Conservation (phyloP, 2,888 invertebrate genomes). For the Microplitis deprimator region DNA sequence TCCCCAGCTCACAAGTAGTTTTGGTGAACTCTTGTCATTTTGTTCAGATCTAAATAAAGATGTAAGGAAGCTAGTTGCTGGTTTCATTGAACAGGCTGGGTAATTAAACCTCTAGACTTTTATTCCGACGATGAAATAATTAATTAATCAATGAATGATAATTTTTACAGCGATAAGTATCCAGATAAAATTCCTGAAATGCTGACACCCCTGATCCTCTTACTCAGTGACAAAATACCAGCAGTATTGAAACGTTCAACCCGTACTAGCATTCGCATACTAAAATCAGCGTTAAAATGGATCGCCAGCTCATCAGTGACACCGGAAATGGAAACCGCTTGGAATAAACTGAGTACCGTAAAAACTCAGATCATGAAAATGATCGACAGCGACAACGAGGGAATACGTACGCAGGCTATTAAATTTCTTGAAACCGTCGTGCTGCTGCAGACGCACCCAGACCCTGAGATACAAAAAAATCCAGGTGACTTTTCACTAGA, state of each 20-base stretch:
- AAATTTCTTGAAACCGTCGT: conserved; percentile 95
- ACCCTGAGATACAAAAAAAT: conserved; percentile 77
- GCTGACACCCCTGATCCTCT: conserved; percentile 80
- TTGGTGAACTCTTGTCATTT: conserved; percentile 91
- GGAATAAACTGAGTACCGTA: conserved; percentile 87
- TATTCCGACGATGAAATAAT: no score
- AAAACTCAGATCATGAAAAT: conserved; percentile 89
- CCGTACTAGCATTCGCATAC: conserved; percentile 89
- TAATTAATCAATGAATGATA: background rate
- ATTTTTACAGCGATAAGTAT: conserved; percentile 83
- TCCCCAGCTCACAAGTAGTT: conserved; percentile 83
- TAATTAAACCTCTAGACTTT: conserved; percentile 68
- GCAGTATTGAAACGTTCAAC: conserved; percentile 93
- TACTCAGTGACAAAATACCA: conserved; percentile 85
- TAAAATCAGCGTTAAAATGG: conserved; percentile 86
- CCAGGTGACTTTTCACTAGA: conserved; percentile 87
- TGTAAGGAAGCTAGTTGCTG: conserved; percentile 88
- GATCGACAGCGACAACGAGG: conserved; percentile 97
- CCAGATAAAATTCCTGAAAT: conserved; percentile 86
- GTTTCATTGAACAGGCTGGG: conserved; percentile 97
- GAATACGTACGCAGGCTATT: conserved; percentile 94
- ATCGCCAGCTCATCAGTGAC: conserved; percentile 79
- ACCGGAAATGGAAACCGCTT: conserved; percentile 87
- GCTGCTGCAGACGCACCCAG: conserved; percentile 85
- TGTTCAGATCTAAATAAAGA: conserved; percentile 86